These are phyloP conservation scores for Neoaliturus tenellus DNA, from an alignment of 2,888 invertebrate species.

Conservation along the genomic window DNA sequence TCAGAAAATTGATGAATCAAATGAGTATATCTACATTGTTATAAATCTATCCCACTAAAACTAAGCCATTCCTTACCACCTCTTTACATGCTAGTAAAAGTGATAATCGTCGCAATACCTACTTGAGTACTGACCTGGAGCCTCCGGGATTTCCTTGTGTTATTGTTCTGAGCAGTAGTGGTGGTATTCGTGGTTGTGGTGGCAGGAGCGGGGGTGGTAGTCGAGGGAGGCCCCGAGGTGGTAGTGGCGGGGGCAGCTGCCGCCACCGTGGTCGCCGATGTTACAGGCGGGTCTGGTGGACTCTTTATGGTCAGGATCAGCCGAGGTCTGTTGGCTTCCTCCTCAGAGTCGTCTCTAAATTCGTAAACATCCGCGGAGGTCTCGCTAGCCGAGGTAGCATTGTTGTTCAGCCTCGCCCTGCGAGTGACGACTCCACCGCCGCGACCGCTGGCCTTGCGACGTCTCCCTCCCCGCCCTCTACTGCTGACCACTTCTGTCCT, in stretches of 20 bases:
- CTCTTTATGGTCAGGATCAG: constrained; percentile 89
- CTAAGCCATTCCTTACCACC: background rate
- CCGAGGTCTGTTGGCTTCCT: constrained; percentile 81
- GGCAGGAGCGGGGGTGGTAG: constrained; percentile 68
- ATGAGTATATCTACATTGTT: too few species aligned
- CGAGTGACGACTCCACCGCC: constrained; percentile 61
- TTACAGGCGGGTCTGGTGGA: constrained; percentile 70
- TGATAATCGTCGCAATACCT: background rate
- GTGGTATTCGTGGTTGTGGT: constrained; percentile 68
- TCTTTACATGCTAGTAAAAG: background rate
- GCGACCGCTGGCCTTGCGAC: constrained; percentile 70
- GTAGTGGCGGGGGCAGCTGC: constrained; percentile 52
- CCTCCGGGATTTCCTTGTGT: constrained; percentile 82
- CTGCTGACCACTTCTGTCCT: constrained; percentile 63
- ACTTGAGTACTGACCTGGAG: constrained; percentile 79
- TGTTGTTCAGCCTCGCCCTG: constrained; percentile 61
- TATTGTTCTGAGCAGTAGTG: constrained; percentile 69
- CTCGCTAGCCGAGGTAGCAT: constrained; percentile 67
- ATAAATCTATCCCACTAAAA: too few species aligned
- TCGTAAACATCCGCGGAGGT: constrained; percentile 88
- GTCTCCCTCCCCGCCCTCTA: constrained; percentile 74
- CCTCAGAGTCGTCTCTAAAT: constrained; percentile 94
- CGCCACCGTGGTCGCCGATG: constrained; percentile 59
- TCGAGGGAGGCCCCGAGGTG: constrained; percentile 60
- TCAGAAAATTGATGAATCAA: too few species aligned